Percentiles rank a stretch among this genome's conserved stretches.
Conservation (phyloP, 1,140 invertebrate genomes). For the Brachystomella parvula region DNA sequence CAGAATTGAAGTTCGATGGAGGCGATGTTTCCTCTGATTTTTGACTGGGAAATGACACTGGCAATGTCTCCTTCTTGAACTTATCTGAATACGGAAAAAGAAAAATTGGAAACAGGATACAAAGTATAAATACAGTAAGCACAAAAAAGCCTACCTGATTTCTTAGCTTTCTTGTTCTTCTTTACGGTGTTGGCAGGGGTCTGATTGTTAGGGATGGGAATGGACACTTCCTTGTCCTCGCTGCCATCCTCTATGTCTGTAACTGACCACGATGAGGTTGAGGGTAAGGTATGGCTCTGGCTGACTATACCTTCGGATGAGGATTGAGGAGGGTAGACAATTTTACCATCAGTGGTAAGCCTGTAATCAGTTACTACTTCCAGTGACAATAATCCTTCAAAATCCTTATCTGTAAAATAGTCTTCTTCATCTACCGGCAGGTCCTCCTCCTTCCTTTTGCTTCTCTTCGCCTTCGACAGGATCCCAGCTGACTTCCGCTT, state of each 20-base stretch:
- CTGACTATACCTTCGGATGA: background rate
- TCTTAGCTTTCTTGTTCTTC: slow-evolving; percentile 15
- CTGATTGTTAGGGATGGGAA: background rate
- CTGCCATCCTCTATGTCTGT: slow-evolving; percentile 3
- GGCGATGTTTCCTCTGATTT: background rate
- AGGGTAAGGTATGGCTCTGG: background rate
- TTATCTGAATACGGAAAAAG: background rate
- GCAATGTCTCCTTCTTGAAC: background rate
- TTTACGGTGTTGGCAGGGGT: background rate
- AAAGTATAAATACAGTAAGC: background rate
- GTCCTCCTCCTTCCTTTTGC: slow-evolving; percentile 22
- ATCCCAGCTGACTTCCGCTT: background rate
- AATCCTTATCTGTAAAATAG: slow-evolving; percentile 29
- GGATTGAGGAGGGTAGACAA: background rate
- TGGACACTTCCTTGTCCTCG: background rate
- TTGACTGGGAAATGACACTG: background rate
- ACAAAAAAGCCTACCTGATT: background rate
- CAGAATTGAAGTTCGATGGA: slow-evolving; percentile 44
- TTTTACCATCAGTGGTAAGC: slow-evolving; percentile 3
- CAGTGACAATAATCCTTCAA: slow-evolving; percentile 31
- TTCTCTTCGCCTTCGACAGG: background rate
- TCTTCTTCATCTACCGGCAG: slow-evolving; percentile 28
- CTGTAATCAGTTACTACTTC: slow-evolving; percentile 33
- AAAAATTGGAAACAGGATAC: background rate
- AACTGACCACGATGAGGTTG: slow-evolving; percentile 4